Percentiles rank a stretch among this genome's conserved stretches.
Evolutionary conservation across 2,888 invertebrate species (phyloP).

Genomic region (Cyclophora albipunctata): DNA sequence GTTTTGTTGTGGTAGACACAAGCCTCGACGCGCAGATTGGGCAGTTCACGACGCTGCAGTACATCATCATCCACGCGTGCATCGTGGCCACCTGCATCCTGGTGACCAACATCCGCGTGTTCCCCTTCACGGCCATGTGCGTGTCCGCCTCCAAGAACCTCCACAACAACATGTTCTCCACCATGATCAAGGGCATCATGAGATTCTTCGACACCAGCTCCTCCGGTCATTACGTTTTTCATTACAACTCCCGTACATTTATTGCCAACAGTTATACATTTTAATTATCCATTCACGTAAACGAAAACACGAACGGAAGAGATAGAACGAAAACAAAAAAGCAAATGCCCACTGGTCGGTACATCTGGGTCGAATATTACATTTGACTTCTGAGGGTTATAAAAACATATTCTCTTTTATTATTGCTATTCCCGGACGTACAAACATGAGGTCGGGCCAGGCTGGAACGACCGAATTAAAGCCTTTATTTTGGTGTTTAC

Average conservation of each 20-base stretch:
- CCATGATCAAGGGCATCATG: conserved; percentile 66
- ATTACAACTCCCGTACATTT: no score
- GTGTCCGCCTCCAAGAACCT: conserved; percentile 79
- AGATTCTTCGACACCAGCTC: conserved; percentile 90
- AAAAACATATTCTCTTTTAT: conserved; percentile 21
- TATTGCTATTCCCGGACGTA: conserved; percentile 14
- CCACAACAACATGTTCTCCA: conserved; percentile 82
- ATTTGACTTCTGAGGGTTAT: conserved; percentile 15
- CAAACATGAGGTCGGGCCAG: conserved; percentile 13
- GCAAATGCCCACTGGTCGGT: conserved; percentile 10
- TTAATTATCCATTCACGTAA: no score
- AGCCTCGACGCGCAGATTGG: conserved; percentile 54
- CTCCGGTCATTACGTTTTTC: conserved; percentile 43
- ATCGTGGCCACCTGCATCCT: conserved; percentile 70
- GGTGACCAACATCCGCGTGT: conserved; percentile 76
- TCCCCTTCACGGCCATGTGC: conserved; percentile 78
- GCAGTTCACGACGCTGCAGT: conserved; percentile 57
- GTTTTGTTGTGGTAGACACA: conserved; percentile 30
- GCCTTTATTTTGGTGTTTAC: conserved; percentile 5
- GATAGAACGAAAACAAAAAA: conserved; percentile 11
- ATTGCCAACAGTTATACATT: no score
- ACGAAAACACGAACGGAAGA: not conserved
- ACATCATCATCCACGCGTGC: conserved; percentile 77
- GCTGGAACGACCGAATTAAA: conserved; percentile 7
- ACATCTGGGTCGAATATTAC: conserved; percentile 17